Evolutionary conservation across 2,113 vertebrate genomes (phyloP), one percentile per base, ranked within the genome.

Genomic region (Vidua chalybeata): DNA sequence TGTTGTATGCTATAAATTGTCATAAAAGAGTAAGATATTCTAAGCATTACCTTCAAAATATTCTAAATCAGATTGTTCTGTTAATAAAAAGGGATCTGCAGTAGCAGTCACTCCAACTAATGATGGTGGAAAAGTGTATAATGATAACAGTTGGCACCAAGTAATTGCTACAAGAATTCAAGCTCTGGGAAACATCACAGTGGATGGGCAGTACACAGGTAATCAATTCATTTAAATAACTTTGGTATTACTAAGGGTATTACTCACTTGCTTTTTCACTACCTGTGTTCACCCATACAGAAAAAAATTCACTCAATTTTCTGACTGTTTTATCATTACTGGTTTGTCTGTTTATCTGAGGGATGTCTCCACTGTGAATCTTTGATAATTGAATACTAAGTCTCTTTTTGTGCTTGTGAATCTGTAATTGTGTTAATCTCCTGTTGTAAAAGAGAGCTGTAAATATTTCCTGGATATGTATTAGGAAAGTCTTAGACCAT

Each of bases 131-230:
- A 98, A 95, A 96, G 92, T 77, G 49, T 99, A 99, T 80, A 98
- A 97, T 45, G 99, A 99, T 93, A 98, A 98, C 71, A 98, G 97
- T 73, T 99, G 99, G 99, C 99, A 99, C 94, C 98, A 98, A 88
- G 91, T 99, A 94, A 97, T 97, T 90, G 98, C 98, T 93, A 97
- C 97, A 55, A 98, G 99, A 97, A 97, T 97, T 92, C 98, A 98
- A 95, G 98, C 98, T 84, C 96, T 98, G 75, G 99, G 98, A 98
- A 98, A 98, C 58, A 99, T 99, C 97, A 98, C 97, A 93, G 97
- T 99, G 33, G 98, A 99, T 95, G 97, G 98, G 87, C 98, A 98
- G 94, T 99, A 98, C 95, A 98, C 96, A 97, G 99, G 99, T 99
- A 98, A 97, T 95, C 46, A 58, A 63, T 52, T 39, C 7, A 63